phyloP scores from a whole-genome alignment of 2,797 vertebrate genomes.

The Sebastolobus altivelis region DNA sequence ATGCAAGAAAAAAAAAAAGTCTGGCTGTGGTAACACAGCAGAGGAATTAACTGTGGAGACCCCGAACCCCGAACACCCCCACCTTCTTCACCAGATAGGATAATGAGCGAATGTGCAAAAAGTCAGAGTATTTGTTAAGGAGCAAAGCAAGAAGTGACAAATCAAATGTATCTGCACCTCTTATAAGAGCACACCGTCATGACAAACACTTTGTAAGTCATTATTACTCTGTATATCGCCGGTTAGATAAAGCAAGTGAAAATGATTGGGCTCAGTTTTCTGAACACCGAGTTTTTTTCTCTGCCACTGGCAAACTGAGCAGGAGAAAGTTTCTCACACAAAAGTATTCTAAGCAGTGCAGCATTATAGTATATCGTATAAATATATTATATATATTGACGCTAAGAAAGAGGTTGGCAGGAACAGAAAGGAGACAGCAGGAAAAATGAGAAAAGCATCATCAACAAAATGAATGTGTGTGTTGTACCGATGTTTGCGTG shows the following conservation, averaged over 20 bases:
- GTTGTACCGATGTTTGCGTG: constrained; percentile 71
- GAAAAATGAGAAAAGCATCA: constrained; percentile 50
- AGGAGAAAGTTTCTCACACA: constrained; percentile 30
- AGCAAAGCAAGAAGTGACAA: constrained; percentile 47
- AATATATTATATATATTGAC: constrained; percentile 10
- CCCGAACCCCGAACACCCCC: constrained; percentile 31
- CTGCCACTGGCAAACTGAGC: constrained; percentile 27
- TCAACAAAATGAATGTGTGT: constrained; percentile 70
- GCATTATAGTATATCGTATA: constrained; percentile 27
- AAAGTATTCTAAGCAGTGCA: constrained; percentile 13
- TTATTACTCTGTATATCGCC: constrained; percentile 30
- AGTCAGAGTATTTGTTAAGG: constrained; percentile 47
- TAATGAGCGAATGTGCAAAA: constrained; percentile 68
- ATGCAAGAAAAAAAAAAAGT: constrained; percentile 64
- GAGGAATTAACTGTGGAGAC: constrained; percentile 77
- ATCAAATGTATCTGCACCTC: constrained; percentile 46
- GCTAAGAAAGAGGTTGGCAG: constrained; percentile 32
- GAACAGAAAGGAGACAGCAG: constrained; percentile 53
- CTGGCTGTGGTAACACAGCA: constrained; percentile 58
- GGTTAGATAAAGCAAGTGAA: constrained; percentile 17
- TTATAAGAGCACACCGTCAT: constrained; percentile 23
- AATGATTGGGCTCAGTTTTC: constrained; percentile 26
- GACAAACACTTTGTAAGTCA: constrained; percentile 27
- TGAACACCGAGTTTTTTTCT: constrained; percentile 25
- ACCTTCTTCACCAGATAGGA: constrained; percentile 45